These are phyloP conservation scores for Sthenelais limicola DNA, from an alignment of 2,888 invertebrate genomes.

Conservation along the genomic window DNA sequence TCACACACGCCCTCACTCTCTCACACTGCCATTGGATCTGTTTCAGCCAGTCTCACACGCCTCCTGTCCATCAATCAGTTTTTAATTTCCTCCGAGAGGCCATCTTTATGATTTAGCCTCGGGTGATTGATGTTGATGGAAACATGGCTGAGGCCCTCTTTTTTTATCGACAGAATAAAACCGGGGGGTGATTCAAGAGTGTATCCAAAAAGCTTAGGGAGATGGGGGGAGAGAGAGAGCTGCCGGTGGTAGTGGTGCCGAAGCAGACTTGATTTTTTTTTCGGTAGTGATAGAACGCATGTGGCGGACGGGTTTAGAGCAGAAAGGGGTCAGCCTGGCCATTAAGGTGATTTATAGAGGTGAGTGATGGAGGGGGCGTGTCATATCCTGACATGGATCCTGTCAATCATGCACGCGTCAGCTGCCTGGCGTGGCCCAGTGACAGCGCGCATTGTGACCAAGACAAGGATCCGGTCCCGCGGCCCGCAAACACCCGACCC, in stretches of 20 bases:
- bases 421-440: conserved; percentile 35
- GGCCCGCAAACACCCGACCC: too few species aligned
- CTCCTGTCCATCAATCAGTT: conserved; percentile 28
- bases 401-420: conserved; percentile 38
- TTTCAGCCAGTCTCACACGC: conserved; percentile 24
- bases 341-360: conserved; percentile 29
- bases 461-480: conserved; percentile 36
- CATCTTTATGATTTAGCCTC: conserved; percentile 27
- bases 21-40: background rate
- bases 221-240: too few species aligned
- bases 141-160: too few species aligned
- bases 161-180: too few species aligned
- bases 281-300: conserved; percentile 18
- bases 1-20: conserved; percentile 1
- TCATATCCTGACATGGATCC: conserved; percentile 21
- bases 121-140: conserved; percentile 34
- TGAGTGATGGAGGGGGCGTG: conserved; percentile 39
- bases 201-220: too few species aligned
- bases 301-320: conserved; percentile 18
- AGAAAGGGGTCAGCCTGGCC: conserved; percentile 37
- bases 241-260: too few species aligned
- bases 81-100: conserved; percentile 35
- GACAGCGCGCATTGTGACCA: conserved; percentile 35
- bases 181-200: too few species aligned
- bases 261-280: conserved; percentile 15